Conservation (phyloP, 1,140 invertebrate species). For the Holotrichia oblita region DNA sequence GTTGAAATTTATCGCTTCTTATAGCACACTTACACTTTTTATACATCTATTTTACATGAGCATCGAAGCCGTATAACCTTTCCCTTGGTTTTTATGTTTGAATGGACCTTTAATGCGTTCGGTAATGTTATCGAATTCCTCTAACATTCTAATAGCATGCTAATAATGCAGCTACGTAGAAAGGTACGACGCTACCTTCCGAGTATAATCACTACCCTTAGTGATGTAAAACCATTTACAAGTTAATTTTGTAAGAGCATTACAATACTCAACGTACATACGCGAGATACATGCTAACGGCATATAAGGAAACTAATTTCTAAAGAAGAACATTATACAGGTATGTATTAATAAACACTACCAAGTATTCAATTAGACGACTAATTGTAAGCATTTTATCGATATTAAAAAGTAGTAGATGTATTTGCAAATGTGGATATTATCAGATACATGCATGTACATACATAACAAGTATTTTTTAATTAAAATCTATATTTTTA, state of each 20-base stretch:
- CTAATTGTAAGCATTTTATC: too few species aligned
- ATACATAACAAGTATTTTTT: too few species aligned
- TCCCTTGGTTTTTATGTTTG: neutral
- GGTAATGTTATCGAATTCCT: neutral
- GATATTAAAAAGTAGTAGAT: too few species aligned
- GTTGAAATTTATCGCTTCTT: neutral
- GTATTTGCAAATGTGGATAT: too few species aligned
- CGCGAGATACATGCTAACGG: too few species aligned
- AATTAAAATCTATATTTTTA: too few species aligned
- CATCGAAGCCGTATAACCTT: neutral
- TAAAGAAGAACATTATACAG: too few species aligned
- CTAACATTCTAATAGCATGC: slow-evolving; percentile 22
- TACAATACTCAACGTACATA: slow-evolving; percentile 7
- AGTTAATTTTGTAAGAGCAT: neutral
- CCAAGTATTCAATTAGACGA: too few species aligned
- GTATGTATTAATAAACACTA: too few species aligned
- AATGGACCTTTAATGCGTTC: slow-evolving; percentile 22
- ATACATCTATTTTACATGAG: neutral
- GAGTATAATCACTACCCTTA: neutral
- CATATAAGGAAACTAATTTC: too few species aligned
- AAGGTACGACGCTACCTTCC: neutral
- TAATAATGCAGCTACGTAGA: neutral
- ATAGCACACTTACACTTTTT: neutral
- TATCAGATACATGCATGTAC: too few species aligned
- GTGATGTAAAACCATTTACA: neutral